A percentile compares a stretch with the other conserved stretches of the same genome.
Conservation (phyloP, 1,140 invertebrate genomes). For the Tetramorium parvispinum region DNA sequence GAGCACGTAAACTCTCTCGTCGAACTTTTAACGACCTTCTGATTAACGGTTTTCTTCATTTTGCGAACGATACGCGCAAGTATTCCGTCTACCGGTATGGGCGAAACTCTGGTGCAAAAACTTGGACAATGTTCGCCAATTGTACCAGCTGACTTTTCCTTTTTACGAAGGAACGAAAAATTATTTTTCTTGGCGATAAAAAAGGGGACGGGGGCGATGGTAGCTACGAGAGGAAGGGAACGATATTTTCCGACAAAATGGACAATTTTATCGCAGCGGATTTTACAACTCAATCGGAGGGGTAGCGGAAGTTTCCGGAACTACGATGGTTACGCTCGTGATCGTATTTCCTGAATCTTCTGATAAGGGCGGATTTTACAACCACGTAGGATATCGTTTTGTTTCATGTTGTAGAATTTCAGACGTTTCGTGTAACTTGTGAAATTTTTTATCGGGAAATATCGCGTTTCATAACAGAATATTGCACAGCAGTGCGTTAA, state of each 20-base stretch:
- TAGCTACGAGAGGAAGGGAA: neutral
- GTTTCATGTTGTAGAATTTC: conserved; percentile 36
- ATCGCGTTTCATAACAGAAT: neutral
- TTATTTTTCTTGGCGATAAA: conserved; percentile 35
- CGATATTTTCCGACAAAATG: conserved; percentile 57
- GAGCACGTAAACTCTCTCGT: conserved; percentile 50
- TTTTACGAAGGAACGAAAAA: conserved; percentile 26
- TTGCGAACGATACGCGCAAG: conserved; percentile 42
- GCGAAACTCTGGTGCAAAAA: conserved; percentile 26
- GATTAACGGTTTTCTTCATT: conserved; percentile 55
- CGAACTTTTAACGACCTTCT: conserved; percentile 58
- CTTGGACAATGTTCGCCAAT: conserved; percentile 31
- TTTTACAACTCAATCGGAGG: conserved; percentile 56
- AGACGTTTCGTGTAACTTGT: conserved; percentile 15
- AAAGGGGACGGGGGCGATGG: neutral
- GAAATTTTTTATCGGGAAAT: conserved; percentile 33
- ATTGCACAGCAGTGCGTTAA: neutral
- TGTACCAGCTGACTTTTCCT: conserved; percentile 22
- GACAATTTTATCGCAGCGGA: conserved; percentile 63
- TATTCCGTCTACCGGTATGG: neutral
- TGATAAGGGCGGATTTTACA: conserved; percentile 55
- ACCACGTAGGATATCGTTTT: conserved; percentile 44
- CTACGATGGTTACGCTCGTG: conserved; percentile 40
- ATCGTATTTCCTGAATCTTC: conserved; percentile 55
- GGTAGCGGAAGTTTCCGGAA: conserved; percentile 34